These are phyloP conservation scores for Lasioglossum marginatum DNA, from an alignment of 2,888 invertebrate species.

Conservation along the genomic window DNA sequence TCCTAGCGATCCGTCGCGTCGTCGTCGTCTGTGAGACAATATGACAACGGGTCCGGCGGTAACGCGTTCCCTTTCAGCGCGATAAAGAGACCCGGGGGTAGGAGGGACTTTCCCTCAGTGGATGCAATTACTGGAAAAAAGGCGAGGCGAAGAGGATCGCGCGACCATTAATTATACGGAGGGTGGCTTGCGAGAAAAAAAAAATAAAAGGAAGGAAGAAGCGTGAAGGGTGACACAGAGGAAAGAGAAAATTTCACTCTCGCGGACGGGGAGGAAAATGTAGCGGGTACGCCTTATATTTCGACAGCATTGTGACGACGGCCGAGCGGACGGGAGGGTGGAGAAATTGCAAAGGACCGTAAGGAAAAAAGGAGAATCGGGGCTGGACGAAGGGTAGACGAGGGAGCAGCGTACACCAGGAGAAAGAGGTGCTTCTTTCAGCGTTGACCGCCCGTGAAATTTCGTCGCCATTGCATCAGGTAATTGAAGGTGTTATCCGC, in stretches of 20 bases:
- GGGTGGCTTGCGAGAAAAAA: conserved; percentile 32
- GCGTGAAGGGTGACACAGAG: conserved; percentile 19
- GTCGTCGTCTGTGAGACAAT: conserved; percentile 23
- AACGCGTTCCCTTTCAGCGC: conserved; percentile 35
- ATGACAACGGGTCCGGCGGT: conserved; percentile 32
- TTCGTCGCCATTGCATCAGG: conserved; percentile 36
- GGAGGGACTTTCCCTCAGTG: conserved; percentile 29
- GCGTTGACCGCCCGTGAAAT: conserved; percentile 42
- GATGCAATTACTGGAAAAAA: conserved; percentile 62
- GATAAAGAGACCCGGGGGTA: conserved; percentile 34
- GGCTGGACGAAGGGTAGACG: background rate
- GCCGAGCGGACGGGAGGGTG: conserved; percentile 7
- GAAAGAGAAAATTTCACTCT: conserved; percentile 42
- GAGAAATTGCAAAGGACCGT: background rate
- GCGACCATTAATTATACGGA: conserved; percentile 59
- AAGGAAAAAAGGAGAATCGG: background rate
- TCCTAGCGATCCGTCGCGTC: conserved; percentile 8
- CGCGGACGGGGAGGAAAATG: conserved; percentile 22
- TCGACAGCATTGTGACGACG: conserved; percentile 33
- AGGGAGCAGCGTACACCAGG: background rate
- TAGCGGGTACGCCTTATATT: conserved; percentile 36
- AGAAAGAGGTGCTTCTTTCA: conserved; percentile 18
- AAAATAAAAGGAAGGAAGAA: background rate
- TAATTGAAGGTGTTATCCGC: conserved; percentile 49
- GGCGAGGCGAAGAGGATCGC: conserved; percentile 43